phyloP scores from a whole-genome alignment of 2,797 vertebrate species.

The Sebastes steindachneri region DNA sequence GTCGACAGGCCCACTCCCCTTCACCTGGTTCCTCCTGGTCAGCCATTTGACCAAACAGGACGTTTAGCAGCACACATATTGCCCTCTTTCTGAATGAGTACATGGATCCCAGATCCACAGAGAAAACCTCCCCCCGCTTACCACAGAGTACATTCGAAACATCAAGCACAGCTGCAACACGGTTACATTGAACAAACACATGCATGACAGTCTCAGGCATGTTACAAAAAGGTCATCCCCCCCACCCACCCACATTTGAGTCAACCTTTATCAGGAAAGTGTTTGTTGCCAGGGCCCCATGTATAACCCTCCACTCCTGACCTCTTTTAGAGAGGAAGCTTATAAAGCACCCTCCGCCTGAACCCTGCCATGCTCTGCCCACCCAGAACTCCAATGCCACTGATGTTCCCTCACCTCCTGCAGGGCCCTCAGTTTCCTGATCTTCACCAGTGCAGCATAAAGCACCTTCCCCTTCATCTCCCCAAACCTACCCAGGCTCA shows the following conservation, averaged over 20 bases:
- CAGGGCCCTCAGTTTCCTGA: too few relatives aligned
- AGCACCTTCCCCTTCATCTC: too few relatives aligned
- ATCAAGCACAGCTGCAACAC: background rate
- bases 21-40: background rate
- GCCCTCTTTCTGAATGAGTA: background rate
- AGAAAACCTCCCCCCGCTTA: background rate
- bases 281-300: too few relatives aligned
- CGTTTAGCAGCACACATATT: background rate
- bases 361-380: too few relatives aligned
- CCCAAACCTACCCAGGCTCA: too few relatives aligned
- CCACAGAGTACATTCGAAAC: background rate
- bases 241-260: too few relatives aligned
- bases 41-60: background rate
- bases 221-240: background rate
- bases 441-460: too few relatives aligned
- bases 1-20: background rate
- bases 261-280: background rate
- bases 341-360: too few relatives aligned
- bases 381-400: too few relatives aligned
- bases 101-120: background rate
- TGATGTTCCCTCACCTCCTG: too few relatives aligned
- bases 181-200: background rate
- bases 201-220: background rate
- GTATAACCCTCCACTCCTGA: too few relatives aligned
- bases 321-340: too few relatives aligned